Evolutionary conservation across 2,888 invertebrate species (phyloP), one percentile per base, ranked within the genome.

Genomic region (Lottia scabra): DNA sequence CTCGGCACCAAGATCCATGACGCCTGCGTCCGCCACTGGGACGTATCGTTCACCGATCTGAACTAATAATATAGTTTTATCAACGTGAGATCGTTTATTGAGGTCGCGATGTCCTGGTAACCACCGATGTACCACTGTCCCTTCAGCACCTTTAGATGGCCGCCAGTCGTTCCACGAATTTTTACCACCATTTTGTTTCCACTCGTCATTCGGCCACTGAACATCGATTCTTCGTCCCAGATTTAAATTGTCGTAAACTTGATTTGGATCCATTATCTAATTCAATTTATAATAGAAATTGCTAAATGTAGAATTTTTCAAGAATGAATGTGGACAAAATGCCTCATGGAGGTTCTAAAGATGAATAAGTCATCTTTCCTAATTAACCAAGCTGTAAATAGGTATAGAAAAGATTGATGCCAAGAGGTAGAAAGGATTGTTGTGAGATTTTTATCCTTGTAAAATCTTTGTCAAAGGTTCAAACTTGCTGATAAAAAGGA

Each of bases 31-130:
- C 0, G 96, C 95, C 68, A 98, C 95, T 19, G 98, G 97, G 75
- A 98, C 97, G 90, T 93, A 97, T 85, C 94, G 94, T 84, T 97
- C 97, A 19, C 95, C 96, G 65, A 98, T 95, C 90, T 96, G 95
- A n/a, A 98, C 93, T 19, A 98, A 92, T 23, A 98, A 92, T 74
- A 98, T 95, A 68, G 94, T 95, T 84, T 96, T 94, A 90, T 97
- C 97, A 19, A 97, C 95, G 89, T 97, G 96, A 5, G 97, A 97
- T 23, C 98, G 92, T 72, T 94, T 93, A 81, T 93, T 93, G 0
- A 94, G 94, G 88, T 97, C 96, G 69, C 95, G 93, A 91, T 98
- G 97, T 90, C 94, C 95, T 0, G 98, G 98, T 48, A 94, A 93
- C 98, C 98, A 98, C 80, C 95, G 94, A 90, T 98, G 98, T 13